Evolutionary conservation across 2,113 vertebrate species (phyloP), one percentile per base, ranked within the genome.

Genomic region (Siphamia tubifer): DNA sequence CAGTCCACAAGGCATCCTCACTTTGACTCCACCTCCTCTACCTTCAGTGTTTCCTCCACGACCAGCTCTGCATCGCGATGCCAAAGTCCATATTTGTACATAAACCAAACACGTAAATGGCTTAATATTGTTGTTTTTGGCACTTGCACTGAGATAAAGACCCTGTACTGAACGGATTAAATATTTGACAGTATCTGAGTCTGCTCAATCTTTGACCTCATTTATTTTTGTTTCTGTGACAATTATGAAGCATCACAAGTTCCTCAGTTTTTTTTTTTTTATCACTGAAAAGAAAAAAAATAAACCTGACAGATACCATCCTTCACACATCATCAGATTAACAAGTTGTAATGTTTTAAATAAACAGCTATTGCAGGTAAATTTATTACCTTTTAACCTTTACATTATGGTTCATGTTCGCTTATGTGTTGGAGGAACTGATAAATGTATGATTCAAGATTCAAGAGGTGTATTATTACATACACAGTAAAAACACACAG

Each of bases 111-210:
- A 55, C 56, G 25, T 52, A 61, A 48, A 69, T 39, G 2, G 82
- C 71, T 82, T 28, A 17, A 64, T 79, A 43, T 85, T 73, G 66
- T 85, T 87, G 81, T 90, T 80, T 76, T 85, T 89, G 86, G 67
- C 82, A 68, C 80, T 85, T 91, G 90, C 91, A 92, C 90, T 92
- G 91, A 92, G 85, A 91, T 81, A 5, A 89, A 87, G 68, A 64
- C 62, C 54, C 77, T 91, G 79, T 86, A 87, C 81, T 91, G 87
- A 90, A 90, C 51, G 42, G 78, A 93, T 90, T 91, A 92, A 93
- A 92, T 83, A 73, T 87, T 86, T 91, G 84, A 89, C 85, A 77
- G 64, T 52, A 79, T 27, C 40, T 34, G 35, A 4, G 32, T 61
- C 47, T 71, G 34, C 4, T 25, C 17, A 15, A 24, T 80, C 32